A percentile compares a stretch with the other conserved stretches of the same genome.
These are phyloP conservation scores for Allolobophora icterica DNA, from an alignment of 2,888 invertebrate species.

Conservation along the genomic window DNA sequence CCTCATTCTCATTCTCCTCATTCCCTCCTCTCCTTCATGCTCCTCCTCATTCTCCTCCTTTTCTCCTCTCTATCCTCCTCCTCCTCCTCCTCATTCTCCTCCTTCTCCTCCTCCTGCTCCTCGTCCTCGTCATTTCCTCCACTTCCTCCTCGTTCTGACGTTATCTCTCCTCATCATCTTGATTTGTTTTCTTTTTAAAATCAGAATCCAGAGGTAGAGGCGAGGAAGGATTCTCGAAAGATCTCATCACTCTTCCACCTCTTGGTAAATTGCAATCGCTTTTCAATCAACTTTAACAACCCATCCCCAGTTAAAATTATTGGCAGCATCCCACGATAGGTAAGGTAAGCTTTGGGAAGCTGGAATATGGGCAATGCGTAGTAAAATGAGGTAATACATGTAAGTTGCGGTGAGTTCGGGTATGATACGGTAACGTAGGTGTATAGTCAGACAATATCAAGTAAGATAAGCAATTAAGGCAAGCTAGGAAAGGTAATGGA, in stretches of 20 bases:
- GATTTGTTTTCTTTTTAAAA: not conserved
- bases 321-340: not conserved
- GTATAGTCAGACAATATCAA: no score
- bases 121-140: not conserved
- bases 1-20: no score
- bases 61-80: not conserved
- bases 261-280: not conserved
- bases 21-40: no score
- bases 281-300: not conserved
- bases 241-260: constrained; percentile 20
- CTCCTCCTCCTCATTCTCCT: not conserved
- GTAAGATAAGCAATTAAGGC: no score
- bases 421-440: no score
- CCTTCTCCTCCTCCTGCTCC: not conserved
- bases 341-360: no score
- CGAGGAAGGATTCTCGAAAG: constrained; percentile 19
- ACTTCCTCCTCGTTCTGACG: not conserved
- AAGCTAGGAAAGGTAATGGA: no score
- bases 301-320: not conserved
- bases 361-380: no score
- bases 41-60: not conserved
- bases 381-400: no score
- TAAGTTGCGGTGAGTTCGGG: no score
- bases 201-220: not conserved
- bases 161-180: not conserved